A percentile compares a stretch with the other conserved stretches of the same genome.
These are phyloP conservation scores for Sebastes steindachneri DNA, from an alignment of 2,797 vertebrate genomes.

Conservation along the genomic window DNA sequence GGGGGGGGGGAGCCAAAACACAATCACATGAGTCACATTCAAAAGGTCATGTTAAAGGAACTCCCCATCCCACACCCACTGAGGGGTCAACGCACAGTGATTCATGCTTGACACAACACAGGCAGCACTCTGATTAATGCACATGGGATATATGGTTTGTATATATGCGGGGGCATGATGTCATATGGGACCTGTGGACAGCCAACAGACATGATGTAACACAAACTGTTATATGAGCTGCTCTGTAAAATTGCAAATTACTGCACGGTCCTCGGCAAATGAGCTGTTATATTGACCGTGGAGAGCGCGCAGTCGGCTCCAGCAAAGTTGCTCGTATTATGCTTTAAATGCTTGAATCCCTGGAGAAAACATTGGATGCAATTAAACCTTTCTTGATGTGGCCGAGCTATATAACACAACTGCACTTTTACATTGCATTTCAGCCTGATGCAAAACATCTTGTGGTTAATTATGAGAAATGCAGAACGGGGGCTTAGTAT, in stretches of 20 bases:
- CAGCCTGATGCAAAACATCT: not conserved
- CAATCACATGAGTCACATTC: conserved; percentile 57
- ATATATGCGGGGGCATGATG: conserved; percentile 53
- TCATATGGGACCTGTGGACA: conserved; percentile 66
- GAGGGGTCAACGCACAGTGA: conserved; percentile 66
- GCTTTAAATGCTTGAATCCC: conserved; percentile 8
- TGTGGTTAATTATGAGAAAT: conserved; percentile 47
- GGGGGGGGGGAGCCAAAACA: conserved; percentile 56
- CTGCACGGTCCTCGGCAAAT: conserved; percentile 25
- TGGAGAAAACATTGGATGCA: not conserved
- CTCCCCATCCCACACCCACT: conserved; percentile 38
- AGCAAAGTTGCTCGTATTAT: not conserved
- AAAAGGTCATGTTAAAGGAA: conserved; percentile 14
- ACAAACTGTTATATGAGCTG: conserved; percentile 46
- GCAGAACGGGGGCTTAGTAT: conserved; percentile 26
- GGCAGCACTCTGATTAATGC: conserved; percentile 65
- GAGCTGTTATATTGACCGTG: conserved; percentile 20
- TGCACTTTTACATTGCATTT: conserved; percentile 19
- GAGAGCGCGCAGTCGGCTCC: not conserved
- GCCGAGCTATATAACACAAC: conserved; percentile 3
- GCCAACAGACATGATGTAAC: conserved; percentile 68
- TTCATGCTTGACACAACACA: conserved; percentile 78
- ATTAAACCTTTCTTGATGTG: conserved; percentile 46
- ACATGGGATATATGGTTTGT: conserved; percentile 56
- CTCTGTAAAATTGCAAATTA: conserved; percentile 34